Base-by-base conservation (phyloP, 30 jellyfish, hydroid and myxozoan species). In the Hydractinia symbiolongicarpus region DNA sequence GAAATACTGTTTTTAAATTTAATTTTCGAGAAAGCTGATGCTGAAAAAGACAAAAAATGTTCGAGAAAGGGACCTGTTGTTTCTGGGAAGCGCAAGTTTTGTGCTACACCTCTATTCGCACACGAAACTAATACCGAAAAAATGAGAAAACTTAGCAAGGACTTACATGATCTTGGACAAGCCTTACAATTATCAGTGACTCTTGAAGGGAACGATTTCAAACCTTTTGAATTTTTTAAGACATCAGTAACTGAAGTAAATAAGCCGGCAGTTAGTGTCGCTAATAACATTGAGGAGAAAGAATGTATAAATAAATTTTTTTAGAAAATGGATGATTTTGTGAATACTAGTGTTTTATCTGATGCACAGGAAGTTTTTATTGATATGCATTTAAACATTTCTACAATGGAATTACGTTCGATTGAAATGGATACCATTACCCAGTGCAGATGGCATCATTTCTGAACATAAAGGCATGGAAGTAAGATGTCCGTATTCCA, bases 21-120 rank as follows among this genome's bases (percentile, higher is more conserved):
- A 16, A 68, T 50, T 11, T 68, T 68, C 21, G 52, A 68, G 71
- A 68, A 68, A 20, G 78, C 78, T 68, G 78, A 68, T 20, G 78
- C 78, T 11, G 50, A 68, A 1, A 20, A 58, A 16, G 69, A 58
- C 17, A 58, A 58, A 58, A 58, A 58, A 3, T 58, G 69, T 58
- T 58, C 69, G 15, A 13, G 19, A 58, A 58, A 13, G 19, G 2
- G 15, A 58, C 69, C 69, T 16, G 15, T 58, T 58, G 16, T 11
- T 16, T 16, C 16, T 58, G 69, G 44, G 44, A 30, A 30, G 44
- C 44, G 44, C 44, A 30, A 30, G 44, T 30, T 30, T 30, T 30
- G 44, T 30, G 44, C 44, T 30, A 30, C 44, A 30, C 44, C 44
- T 30, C 44, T 30, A 30, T 30, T 30, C 44, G 44, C 44, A 30